Percentiles rank a stretch among this genome's conserved stretches.
Evolutionary conservation across 1,140 invertebrate species (phyloP).

Genomic region (Apis cerana): DNA sequence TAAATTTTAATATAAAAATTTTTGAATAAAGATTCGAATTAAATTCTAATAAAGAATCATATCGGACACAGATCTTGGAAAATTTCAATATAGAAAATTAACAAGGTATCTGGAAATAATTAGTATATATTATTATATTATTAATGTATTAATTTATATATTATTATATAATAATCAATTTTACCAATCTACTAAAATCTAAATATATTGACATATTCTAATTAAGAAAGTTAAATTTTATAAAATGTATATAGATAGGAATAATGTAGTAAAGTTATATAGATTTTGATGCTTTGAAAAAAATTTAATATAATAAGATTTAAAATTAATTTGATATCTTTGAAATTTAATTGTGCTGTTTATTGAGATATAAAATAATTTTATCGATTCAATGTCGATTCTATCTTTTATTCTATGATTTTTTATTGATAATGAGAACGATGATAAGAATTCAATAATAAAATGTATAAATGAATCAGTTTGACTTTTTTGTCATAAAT

Average conservation of each 20-base stretch:
- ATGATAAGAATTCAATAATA: neutral
- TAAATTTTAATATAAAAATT: neutral
- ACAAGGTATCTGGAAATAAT: neutral
- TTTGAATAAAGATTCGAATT: too few species aligned
- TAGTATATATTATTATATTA: too few species aligned
- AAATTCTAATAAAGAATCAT: neutral
- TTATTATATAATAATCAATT: neutral
- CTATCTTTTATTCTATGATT: neutral
- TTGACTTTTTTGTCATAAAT: neutral
- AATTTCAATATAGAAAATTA: too few species aligned
- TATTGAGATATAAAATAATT: constrained; percentile 7
- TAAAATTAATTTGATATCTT: constrained; percentile 15
- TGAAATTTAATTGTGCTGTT: constrained; percentile 32
- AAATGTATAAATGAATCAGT: neutral
- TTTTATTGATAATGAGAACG: neutral
- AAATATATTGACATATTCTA: neutral
- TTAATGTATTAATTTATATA: neutral
- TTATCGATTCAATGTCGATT: constrained; percentile 25
- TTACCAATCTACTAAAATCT: neutral
- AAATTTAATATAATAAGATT: neutral
- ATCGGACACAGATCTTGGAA: neutral
- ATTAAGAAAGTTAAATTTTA: constrained; percentile 9
- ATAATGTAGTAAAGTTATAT: too few species aligned
- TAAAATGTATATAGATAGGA: neutral
- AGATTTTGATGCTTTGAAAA: neutral